Conservation (phyloP, 2,797 vertebrate genomes). For the Coendou prehensilis region DNA sequence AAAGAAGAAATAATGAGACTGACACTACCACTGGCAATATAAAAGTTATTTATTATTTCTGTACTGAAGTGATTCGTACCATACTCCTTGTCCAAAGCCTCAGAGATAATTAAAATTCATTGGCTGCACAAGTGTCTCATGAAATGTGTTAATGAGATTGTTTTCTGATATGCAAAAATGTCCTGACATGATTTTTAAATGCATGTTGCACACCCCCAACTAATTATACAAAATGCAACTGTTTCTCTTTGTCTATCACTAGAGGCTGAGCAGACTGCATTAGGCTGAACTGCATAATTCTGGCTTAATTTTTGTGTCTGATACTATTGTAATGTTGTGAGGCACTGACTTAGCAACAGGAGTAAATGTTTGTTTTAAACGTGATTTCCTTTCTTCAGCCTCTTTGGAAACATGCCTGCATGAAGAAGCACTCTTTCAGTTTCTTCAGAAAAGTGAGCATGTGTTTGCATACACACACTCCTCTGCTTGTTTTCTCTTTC, state of each 20-base stretch:
- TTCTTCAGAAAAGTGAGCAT: slow-evolving; percentile 46
- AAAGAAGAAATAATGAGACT: slow-evolving; percentile 40
- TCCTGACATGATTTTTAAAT: slow-evolving; percentile 62
- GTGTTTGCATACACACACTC: slow-evolving; percentile 53
- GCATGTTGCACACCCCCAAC: slow-evolving; percentile 10
- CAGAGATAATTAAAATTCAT: slow-evolving; percentile 78
- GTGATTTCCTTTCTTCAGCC: slow-evolving; percentile 66
- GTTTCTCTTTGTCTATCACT: slow-evolving; percentile 72
- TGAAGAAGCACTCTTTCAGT: slow-evolving; percentile 52
- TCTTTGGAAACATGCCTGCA: slow-evolving; percentile 70
- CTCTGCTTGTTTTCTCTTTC: slow-evolving; percentile 47
- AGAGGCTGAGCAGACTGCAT: slow-evolving; percentile 66
- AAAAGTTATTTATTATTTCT: slow-evolving; percentile 52
- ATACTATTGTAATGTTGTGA: slow-evolving; percentile 70
- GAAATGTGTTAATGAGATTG: slow-evolving; percentile 81
- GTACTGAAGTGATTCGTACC: slow-evolving; percentile 25
- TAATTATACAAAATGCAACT: slow-evolving; percentile 71
- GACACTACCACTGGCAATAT: slow-evolving; percentile 33
- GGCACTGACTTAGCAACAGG: slow-evolving; percentile 72
- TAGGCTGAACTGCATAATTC: slow-evolving; percentile 68
- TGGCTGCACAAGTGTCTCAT: slow-evolving; percentile 66
- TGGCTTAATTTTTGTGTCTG: slow-evolving; percentile 75
- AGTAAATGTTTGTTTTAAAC: slow-evolving; percentile 75
- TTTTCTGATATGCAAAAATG: slow-evolving; percentile 79
- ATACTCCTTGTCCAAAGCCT: slow-evolving; percentile 42